A percentile compares a stretch with the other conserved stretches of the same genome.
Conservation (phyloP, 2,113 vertebrate species). For the Terrapene triunguis region DNA sequence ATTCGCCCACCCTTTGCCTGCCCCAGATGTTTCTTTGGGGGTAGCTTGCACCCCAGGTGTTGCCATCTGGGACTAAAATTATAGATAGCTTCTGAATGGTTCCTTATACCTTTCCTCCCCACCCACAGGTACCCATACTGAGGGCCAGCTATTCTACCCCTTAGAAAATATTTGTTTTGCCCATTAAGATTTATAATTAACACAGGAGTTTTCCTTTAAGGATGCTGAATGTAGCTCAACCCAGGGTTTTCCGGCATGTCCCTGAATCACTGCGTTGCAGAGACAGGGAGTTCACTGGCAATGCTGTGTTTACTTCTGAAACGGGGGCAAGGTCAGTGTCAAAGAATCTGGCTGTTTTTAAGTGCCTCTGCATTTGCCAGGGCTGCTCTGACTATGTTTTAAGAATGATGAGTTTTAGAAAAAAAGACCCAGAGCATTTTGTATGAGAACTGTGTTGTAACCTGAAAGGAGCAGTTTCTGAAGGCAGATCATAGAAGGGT, state of each 20-base stretch:
- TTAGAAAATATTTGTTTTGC: neutral
- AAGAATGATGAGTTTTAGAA: neutral
- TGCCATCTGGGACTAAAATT: neutral
- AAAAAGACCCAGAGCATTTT: neutral
- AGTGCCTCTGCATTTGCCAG: neutral
- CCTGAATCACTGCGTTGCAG: neutral
- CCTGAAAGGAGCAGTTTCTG: neutral
- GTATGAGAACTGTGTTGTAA: neutral
- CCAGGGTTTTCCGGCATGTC: neutral
- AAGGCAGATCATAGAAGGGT: neutral
- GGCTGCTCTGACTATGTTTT: fast-evolving
- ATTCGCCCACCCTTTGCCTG: neutral
- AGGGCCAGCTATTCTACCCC: neutral
- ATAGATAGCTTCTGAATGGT: neutral
- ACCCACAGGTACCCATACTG: neutral
- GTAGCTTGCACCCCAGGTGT: neutral
- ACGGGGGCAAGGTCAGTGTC: neutral
- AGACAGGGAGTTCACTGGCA: neutral
- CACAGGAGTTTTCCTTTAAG: neutral
- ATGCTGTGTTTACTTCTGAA: neutral
- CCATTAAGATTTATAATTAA: neutral
- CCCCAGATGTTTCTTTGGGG: neutral
- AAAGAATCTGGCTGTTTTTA: neutral
- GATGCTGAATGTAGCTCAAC: neutral
- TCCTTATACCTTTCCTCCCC: neutral